Base-by-base conservation (phyloP, 2,113 vertebrate genomes). In the Neodon shergylaensis region DNA sequence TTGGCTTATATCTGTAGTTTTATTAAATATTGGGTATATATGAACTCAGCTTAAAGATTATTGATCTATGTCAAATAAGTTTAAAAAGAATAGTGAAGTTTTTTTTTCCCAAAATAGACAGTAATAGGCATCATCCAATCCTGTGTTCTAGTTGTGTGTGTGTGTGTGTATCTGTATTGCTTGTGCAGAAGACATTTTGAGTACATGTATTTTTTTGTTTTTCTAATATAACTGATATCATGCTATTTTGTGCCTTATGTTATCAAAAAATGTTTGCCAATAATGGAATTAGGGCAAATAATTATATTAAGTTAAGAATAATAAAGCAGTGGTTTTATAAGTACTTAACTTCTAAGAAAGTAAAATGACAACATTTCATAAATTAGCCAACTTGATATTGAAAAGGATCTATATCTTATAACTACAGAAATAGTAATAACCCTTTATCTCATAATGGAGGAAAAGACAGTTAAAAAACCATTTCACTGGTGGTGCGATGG, bases 1-100 rank as follows among this genome's bases (percentile, higher is more conserved):
- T 84, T 79, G 93, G 61, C 2, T 84, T 77, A 78, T 83, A 47
- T 74, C 86, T 90, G 65, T 92, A 94, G 81, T 86, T 89, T 96
- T 86, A 65, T 31, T 91, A 73, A 78, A 88, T 88, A 7, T 36
- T 52, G 82, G 2, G 10, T 94, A 13, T 70, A 77, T 39, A 36
- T 93, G 83, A 88, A 91, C 26, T 28, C 82, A 84, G 1, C 70
- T 95, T 88, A 77, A 95, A 17, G 42, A 72, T 77, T 70, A 77
- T 5, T 94, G 65, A 52, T 21, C 77, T 74, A 76, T 3, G 58
- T 7, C 10, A 54, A 72, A 8, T 76, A 92, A 87, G 19, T 89
- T 78, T 79, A 66, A 36, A 92, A 91, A 24, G 52, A 24, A 31
- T 83, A 78, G 33, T 65, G 19, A 91, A 3, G 39, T 6, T 21